Evolutionary conservation across 2,113 vertebrate genomes (phyloP), one percentile per base, ranked within the genome.

Genomic region (Helogale parvula): DNA sequence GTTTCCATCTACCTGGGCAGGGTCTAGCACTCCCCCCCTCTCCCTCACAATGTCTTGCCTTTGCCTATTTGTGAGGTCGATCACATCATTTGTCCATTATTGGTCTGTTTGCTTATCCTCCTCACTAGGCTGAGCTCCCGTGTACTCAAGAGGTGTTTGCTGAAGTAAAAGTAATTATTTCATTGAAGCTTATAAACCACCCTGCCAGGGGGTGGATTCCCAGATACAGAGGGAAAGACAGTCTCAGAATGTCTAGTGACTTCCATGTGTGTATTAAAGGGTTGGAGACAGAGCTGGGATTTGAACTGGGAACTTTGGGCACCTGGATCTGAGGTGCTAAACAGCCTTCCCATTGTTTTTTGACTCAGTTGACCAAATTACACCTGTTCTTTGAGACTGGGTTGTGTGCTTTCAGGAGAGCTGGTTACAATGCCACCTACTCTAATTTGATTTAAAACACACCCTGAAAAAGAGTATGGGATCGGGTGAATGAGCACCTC

Each of bases 251-350:
- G 2, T 27, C 33, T n/a, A 45, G 27, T 31, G 69, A 50, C 25
- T 19, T 31, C 1, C 9, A 35, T 2, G 7, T 23, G 45, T n/a
- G 3, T n/a, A 38, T 38, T 1, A 21, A 9, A 6, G 54, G 23
- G 3, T 16, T 4, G 7, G 81, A 16, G n/a, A 60, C 4, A 29
- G 35, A 29, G 35, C 31, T 12, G 14, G 31, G 35, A 54, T 31
- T 35, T n/a, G 47, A 76, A 63, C 16, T 8, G 41, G 25, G 15
- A 50, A 50, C 7, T 52, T 6, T 17, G 31, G 33, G 19, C 14
- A 33, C n/a, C 35, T 2, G 7, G 11, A 8, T 38, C 41, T 19
- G 17, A 15, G 52, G 54, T 14, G 4, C 33, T 54, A 7, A 19
- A 19, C 3, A 54, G 35, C 6, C 4, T 74, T 54, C 72, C 19